These are phyloP conservation scores for Litocranius walleri DNA, from an alignment of 2,113 vertebrate species.

Conservation along the genomic window DNA sequence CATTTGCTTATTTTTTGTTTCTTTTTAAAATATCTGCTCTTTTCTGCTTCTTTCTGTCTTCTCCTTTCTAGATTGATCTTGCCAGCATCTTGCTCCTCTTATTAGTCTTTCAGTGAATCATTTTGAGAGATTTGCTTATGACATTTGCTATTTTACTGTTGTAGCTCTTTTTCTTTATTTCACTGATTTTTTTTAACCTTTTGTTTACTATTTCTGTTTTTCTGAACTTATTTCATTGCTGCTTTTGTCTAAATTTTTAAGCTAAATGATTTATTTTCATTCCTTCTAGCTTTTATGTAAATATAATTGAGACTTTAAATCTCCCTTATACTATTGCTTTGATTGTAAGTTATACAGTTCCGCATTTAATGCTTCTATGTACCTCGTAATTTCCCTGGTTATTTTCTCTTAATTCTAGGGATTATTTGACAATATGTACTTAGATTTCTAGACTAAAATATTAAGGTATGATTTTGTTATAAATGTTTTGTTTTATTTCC, in stretches of 20 bases:
- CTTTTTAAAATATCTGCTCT: neutral
- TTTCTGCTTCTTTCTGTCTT: neutral
- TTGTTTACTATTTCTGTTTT: neutral
- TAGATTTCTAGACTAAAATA: neutral
- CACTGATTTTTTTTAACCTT: neutral
- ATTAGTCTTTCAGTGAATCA: neutral
- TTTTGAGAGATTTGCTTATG: neutral
- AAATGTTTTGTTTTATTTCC: neutral
- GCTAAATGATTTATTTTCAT: neutral
- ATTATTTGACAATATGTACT: neutral
- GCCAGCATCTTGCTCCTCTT: neutral
- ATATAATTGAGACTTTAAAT: neutral
- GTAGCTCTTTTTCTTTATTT: neutral
- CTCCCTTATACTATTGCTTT: neutral
- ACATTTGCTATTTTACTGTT: neutral
- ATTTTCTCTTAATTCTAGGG: neutral
- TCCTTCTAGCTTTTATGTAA: neutral
- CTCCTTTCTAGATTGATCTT: neutral
- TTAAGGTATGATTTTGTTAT: neutral
- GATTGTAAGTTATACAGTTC: neutral
- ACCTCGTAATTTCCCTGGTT: neutral
- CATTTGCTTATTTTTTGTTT: neutral
- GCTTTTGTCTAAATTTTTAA: neutral
- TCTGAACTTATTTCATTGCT: neutral
- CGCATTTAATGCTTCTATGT: neutral